These are phyloP conservation scores for Pseudococcus viburni DNA, from an alignment of 2,888 invertebrate genomes.

Conservation along the genomic window DNA sequence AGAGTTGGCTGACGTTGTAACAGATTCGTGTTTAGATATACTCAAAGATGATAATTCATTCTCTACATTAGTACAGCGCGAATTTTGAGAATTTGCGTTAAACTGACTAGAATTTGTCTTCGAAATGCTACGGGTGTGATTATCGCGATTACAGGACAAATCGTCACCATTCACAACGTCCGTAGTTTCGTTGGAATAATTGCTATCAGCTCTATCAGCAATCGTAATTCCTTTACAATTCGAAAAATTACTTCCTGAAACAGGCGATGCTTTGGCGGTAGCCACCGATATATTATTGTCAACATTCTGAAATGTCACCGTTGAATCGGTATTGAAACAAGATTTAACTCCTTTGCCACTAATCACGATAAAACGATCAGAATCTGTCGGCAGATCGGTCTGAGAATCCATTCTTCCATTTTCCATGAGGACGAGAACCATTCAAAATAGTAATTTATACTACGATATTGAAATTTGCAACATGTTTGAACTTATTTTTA, in stretches of 20 bases:
- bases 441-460: background rate
- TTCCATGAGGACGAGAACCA: constrained; percentile 61
- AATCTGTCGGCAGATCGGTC: constrained; percentile 36
- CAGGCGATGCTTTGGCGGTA: background rate
- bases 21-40: constrained; percentile 4
- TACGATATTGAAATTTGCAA: background rate
- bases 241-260: background rate
- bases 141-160: background rate
- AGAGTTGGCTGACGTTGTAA: background rate
- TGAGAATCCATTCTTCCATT: constrained; percentile 65
- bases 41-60: constrained; percentile 25
- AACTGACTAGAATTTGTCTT: constrained; percentile 61
- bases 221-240: constrained; percentile 27
- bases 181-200: background rate
- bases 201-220: background rate
- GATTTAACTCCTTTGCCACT: constrained; percentile 26
- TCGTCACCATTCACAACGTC: constrained; percentile 18
- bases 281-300: background rate
- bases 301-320: background rate
- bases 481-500: background rate
- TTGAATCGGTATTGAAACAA: constrained; percentile 27
- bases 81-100: constrained; percentile 28
- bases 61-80: constrained; percentile 26
- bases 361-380: constrained; percentile 42
- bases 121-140: background rate